Base-by-base conservation (phyloP, 2,797 vertebrate species). In the Epinephelus coioides region DNA sequence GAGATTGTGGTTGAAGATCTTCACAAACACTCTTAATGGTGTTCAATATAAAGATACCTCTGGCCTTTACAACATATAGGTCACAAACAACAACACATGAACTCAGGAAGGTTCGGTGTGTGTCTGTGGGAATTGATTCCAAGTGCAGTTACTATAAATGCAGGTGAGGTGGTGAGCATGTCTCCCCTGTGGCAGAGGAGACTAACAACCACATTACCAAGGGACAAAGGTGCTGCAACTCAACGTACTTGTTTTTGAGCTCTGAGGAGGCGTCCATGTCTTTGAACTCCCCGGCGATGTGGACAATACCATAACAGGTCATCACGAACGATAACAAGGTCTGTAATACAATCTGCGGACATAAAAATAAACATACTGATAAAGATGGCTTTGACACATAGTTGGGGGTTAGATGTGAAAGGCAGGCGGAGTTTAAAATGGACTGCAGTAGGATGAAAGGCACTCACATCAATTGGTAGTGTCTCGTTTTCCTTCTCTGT, bases 241-340 rank as follows among this genome's bases (percentile, higher is more conserved):
- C 23, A 7, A 79, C 97, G 89, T 95, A 99, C 98, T 99, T 99
- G 96, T 98, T 97, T 95, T 97, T 99, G 86, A 99, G 95, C 93
- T 99, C 98, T 84, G 98, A 99, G 74, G 98, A 98, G 19, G 98
- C 98, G 85, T 99, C 98, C 98, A 99, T 99, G 91, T 99, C 98
- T 97, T 96, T 99, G 92, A 99, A 99, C 82, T 98, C 98, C 70
- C 98, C 98, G 78, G 98, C 97, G 66, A 99, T 98, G 83, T 99
- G 97, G 85, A 98, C 98, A 81, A 99, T 99, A 55, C 98, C 98
- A 5, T 98, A 99, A 92, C 98, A 98, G 73, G 98, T 97, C 81
- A 99, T 95, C 79, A 98, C 96, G 73, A 99, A 99, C 11, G 98
- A 97, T 88, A 99, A 91, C 47, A 99, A 95, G 9, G 98, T 99